A percentile compares a stretch with the other conserved stretches of the same genome.
phyloP scores from a whole-genome alignment of 2,797 vertebrate genomes.

The Phaenicophaeus curvirostris region DNA sequence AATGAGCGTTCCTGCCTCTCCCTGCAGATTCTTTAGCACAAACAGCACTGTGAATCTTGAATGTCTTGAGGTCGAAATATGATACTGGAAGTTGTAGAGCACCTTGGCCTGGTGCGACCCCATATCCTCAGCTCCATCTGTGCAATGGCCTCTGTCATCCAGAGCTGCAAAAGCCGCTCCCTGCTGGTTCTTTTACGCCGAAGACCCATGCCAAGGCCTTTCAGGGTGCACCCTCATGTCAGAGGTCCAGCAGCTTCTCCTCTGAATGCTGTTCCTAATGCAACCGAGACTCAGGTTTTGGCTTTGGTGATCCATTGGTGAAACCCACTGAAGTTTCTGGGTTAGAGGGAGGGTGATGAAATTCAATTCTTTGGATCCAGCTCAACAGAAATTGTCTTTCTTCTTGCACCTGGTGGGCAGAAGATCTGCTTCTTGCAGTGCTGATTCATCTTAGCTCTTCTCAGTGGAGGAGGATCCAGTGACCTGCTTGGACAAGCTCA shows the following conservation, averaged over 20 bases:
- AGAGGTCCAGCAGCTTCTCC: neutral
- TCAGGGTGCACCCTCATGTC: neutral
- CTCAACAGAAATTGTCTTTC: neutral
- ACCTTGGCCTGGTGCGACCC: neutral
- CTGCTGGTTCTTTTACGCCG: neutral
- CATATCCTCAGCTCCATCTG: neutral
- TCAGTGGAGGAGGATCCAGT: slow-evolving; percentile 20
- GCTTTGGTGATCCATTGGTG: neutral
- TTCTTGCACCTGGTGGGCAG: slow-evolving; percentile 38
- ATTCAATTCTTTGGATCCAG: neutral
- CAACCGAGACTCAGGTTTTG: neutral
- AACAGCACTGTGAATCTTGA: neutral
- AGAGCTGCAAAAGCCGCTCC: neutral
- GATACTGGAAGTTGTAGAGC: neutral
- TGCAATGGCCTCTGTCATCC: neutral
- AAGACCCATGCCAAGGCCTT: neutral
- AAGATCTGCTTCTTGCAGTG: neutral
- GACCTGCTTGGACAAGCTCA: slow-evolving; percentile 62
- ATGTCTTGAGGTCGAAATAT: neutral
- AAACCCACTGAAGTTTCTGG: neutral
- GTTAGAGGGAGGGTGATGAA: neutral
- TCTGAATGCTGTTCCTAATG: neutral
- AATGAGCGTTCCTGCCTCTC: slow-evolving; percentile 9
- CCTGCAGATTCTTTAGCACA: neutral
- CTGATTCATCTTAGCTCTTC: slow-evolving; percentile 45